Evolutionary conservation across 2,113 vertebrate genomes (phyloP).

Genomic region (Isurus oxyrinchus): DNA sequence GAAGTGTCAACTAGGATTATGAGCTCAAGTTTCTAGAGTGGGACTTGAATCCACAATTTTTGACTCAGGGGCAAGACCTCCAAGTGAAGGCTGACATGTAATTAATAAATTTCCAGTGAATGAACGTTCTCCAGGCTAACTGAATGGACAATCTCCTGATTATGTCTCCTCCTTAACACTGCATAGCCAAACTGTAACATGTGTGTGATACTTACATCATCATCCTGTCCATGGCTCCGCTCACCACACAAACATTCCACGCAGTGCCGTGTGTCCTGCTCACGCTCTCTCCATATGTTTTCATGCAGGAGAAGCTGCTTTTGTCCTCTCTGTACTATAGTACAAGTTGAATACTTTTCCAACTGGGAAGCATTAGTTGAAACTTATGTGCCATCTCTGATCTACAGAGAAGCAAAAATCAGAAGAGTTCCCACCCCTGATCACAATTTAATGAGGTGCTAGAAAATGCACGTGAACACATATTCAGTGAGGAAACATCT

Average conservation of each 20-base stretch:
- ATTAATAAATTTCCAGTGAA: background rate
- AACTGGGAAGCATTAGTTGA: background rate
- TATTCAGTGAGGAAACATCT: background rate
- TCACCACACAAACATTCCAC: too few relatives aligned
- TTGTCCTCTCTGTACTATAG: background rate
- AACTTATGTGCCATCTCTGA: background rate
- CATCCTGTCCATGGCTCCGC: too few relatives aligned
- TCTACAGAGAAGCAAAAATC: background rate
- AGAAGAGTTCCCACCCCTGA: background rate
- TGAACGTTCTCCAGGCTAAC: background rate
- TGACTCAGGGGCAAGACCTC: background rate
- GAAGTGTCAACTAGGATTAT: background rate
- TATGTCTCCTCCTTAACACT: background rate
- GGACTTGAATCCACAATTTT: background rate
- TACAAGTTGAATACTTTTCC: background rate
- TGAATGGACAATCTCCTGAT: background rate
- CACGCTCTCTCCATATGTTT: too few relatives aligned
- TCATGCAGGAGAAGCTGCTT: too few relatives aligned
- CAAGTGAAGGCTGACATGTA: background rate
- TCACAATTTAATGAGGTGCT: background rate
- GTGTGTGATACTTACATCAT: background rate
- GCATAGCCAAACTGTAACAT: background rate
- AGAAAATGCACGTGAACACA: background rate
- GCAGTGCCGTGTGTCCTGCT: too few relatives aligned
- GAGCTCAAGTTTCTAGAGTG: background rate